Conservation (phyloP, 2,113 vertebrate genomes). For the Eira barbara region DNA sequence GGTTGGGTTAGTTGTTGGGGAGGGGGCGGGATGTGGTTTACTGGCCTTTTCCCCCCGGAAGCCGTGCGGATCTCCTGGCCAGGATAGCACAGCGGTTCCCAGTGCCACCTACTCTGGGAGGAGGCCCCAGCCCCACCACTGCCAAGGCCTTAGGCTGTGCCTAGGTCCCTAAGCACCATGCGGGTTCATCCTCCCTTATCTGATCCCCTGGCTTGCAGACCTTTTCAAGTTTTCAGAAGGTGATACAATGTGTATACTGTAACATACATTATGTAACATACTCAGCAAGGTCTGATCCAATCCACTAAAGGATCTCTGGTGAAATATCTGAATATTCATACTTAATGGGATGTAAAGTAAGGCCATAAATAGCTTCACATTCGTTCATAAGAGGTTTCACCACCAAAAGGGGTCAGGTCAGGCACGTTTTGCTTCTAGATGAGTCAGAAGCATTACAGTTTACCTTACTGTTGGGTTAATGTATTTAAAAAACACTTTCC, state of each 20-base stretch:
- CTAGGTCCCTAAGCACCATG: neutral
- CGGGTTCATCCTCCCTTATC: no score
- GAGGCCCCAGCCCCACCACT: neutral
- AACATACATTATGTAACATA: no score
- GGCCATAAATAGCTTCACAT: neutral
- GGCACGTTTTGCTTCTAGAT: neutral
- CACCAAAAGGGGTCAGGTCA: neutral
- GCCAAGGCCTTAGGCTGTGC: neutral
- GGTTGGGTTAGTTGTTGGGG: neutral
- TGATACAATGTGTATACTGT: neutral
- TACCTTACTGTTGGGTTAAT: neutral
- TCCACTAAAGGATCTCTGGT: neutral
- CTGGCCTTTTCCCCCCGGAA: neutral
- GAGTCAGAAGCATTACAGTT: neutral
- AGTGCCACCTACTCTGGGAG: no score
- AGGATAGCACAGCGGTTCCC: rapidly evolving
- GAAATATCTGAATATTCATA: neutral
- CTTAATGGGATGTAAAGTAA: no score
- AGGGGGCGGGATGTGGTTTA: no score
- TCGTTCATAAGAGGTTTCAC: neutral
- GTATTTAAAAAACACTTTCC: neutral
- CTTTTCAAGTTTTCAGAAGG: neutral
- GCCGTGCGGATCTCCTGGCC: neutral
- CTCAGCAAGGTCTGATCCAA: neutral
- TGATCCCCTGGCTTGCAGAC: neutral